Percentiles rank a stretch among this genome's conserved stretches.
Conservation (phyloP, 2,888 invertebrate species). For the Aplocera efformata region DNA sequence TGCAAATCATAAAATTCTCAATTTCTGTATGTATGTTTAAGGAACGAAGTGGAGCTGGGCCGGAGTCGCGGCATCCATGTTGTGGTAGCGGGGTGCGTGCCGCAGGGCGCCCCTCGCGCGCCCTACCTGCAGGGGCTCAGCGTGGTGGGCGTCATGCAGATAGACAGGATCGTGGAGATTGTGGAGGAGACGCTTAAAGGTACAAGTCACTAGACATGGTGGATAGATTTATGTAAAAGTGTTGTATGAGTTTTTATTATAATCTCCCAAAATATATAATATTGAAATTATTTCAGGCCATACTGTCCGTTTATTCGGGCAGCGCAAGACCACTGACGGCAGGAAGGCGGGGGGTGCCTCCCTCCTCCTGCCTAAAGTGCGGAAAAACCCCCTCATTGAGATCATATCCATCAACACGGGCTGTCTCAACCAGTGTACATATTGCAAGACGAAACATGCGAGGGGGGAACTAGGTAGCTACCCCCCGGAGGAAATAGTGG, state of each 20-base stretch:
- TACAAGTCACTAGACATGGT: slow-evolving; percentile 19
- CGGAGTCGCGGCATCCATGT: slow-evolving; percentile 87
- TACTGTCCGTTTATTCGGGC: slow-evolving; percentile 86
- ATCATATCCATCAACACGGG: slow-evolving; percentile 98
- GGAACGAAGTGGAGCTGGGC: slow-evolving; percentile 92
- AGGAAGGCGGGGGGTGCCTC: slow-evolving; percentile 93
- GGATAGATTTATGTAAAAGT: too few relatives aligned
- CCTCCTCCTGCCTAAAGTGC: slow-evolving; percentile 93
- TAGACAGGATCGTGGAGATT: slow-evolving; percentile 97
- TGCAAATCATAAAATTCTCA: too few relatives aligned
- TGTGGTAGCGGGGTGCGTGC: slow-evolving; percentile 98
- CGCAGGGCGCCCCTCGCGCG: slow-evolving; percentile 93
- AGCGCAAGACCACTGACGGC: slow-evolving; percentile 89
- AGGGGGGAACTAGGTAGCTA: slow-evolving; percentile 98
- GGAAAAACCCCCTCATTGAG: slow-evolving; percentile 97
- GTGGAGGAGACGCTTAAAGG: slow-evolving; percentile 99
- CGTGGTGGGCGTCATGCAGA: slow-evolving; percentile 98
- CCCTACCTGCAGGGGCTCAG: slow-evolving; percentile 88
- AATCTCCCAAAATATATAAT: too few relatives aligned
- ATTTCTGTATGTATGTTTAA: slow-evolving; percentile 34
- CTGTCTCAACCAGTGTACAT: slow-evolving; percentile 98
- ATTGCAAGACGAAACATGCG: slow-evolving; percentile 99
- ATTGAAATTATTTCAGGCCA: slow-evolving; percentile 81
- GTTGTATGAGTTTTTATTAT: too few relatives aligned
- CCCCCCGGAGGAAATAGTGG: slow-evolving; percentile 92